phyloP scores from a whole-genome alignment of 1,140 invertebrate genomes.

The Magallana angulata region DNA sequence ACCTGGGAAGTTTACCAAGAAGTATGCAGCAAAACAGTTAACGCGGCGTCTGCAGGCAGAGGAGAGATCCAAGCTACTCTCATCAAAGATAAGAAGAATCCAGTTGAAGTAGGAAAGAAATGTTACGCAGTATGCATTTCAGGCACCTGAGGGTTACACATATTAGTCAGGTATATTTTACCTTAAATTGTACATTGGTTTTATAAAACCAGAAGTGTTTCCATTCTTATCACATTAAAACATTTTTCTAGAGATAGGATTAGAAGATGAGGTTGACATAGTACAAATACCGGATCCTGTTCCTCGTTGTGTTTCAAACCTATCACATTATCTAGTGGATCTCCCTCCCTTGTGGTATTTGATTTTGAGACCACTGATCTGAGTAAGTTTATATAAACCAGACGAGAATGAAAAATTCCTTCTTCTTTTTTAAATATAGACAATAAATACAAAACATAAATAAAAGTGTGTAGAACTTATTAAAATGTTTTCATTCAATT shows the following conservation, averaged over 20 bases:
- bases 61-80: slow-evolving; percentile 27
- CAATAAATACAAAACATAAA: not conserved
- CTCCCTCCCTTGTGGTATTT: slow-evolving; percentile 28
- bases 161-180: slow-evolving; percentile 52
- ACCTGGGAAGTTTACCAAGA: slow-evolving; percentile 43
- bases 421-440: not conserved
- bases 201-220: not conserved
- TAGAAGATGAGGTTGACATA: slow-evolving; percentile 24
- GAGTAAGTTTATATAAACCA: not conserved
- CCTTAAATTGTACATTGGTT: not conserved
- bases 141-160: slow-evolving; percentile 44
- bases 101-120: slow-evolving; percentile 50
- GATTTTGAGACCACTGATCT: slow-evolving; percentile 46
- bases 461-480: not conserved
- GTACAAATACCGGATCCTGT: slow-evolving; percentile 45
- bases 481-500: slow-evolving; percentile 3
- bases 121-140: slow-evolving; percentile 42
- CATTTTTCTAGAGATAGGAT: slow-evolving; percentile 23
- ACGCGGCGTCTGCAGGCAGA: slow-evolving; percentile 28
- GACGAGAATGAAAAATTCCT: not conserved
- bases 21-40: slow-evolving; percentile 45
- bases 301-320: slow-evolving; percentile 1
- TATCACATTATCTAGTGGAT: slow-evolving; percentile 7
- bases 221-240: not conserved
- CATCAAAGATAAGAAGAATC: slow-evolving; percentile 41